These are phyloP conservation scores for Phalanger gymnotis DNA, from an alignment of 2,797 vertebrate species.

Conservation along the genomic window DNA sequence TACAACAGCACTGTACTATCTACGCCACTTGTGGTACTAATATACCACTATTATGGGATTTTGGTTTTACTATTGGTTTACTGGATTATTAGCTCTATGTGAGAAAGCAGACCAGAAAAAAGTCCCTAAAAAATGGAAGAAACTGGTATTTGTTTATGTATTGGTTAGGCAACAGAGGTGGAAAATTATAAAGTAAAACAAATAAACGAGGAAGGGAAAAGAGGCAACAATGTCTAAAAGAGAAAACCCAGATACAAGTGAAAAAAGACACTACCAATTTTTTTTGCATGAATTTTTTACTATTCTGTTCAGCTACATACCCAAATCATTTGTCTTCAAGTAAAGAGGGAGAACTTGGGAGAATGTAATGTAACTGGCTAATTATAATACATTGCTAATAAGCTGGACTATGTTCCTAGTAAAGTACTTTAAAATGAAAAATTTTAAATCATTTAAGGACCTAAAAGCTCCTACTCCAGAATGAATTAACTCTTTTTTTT, in stretches of 20 bases:
- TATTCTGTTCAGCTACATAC: neutral
- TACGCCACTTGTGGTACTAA: constrained; percentile 12
- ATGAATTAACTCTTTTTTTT: constrained; percentile 25
- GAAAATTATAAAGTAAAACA: constrained; percentile 33
- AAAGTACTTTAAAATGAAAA: constrained; percentile 37
- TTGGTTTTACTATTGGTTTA: constrained; percentile 13
- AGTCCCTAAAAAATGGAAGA: constrained; percentile 1
- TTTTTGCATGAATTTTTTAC: constrained; percentile 2
- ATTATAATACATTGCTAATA: too few species aligned
- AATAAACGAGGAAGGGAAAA: constrained; percentile 21
- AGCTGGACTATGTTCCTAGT: neutral
- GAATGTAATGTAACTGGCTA: too few species aligned
- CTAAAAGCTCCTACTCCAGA: constrained; percentile 17
- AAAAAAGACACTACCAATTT: neutral
- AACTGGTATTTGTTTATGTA: neutral
- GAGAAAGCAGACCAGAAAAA: constrained; percentile 35
- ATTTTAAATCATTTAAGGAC: constrained; percentile 44
- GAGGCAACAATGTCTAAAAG: constrained; percentile 7
- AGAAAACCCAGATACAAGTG: neutral
- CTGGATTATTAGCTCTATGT: neutral
- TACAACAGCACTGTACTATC: neutral
- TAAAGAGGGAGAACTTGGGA: neutral
- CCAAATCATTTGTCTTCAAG: neutral
- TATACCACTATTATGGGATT: constrained; percentile 23
- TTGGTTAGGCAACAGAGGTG: neutral